Evolutionary conservation across 2,888 invertebrate species (phyloP).

Genomic region (Synergus umbraculus): DNA sequence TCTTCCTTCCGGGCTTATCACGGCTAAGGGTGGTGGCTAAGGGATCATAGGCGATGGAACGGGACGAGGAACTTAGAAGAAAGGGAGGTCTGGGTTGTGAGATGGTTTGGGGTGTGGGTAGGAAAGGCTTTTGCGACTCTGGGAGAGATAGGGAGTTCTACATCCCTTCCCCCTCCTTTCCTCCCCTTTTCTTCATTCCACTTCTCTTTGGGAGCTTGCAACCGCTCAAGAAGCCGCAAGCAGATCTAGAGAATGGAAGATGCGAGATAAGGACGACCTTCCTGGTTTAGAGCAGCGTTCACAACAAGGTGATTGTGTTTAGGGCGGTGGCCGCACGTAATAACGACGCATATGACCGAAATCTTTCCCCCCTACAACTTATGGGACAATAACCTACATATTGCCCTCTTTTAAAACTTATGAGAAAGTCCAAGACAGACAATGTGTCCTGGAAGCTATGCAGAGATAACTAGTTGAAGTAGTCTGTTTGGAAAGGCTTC

Average conservation of each 20-base stretch:
- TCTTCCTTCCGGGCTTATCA: constrained; percentile 63
- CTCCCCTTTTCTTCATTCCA: constrained; percentile 39
- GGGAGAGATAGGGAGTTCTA: constrained; percentile 26
- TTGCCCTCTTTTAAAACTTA: constrained; percentile 35
- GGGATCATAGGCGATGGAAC: constrained; percentile 32
- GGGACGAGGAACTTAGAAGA: constrained; percentile 47
- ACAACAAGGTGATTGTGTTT: constrained; percentile 46
- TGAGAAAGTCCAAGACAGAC: constrained; percentile 27
- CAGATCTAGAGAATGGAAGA: constrained; percentile 60
- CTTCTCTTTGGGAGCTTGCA: constrained; percentile 43
- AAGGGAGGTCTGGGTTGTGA: constrained; percentile 43
- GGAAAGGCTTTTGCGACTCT: constrained; percentile 48
- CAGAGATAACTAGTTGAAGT: constrained; percentile 11
- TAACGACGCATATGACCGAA: constrained; percentile 47
- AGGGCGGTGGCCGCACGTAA: constrained; percentile 45
- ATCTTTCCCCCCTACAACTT: neutral
- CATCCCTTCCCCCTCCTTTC: constrained; percentile 7
- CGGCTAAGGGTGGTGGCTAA: constrained; percentile 37
- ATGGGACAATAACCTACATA: constrained; percentile 15
- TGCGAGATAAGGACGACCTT: constrained; percentile 56
- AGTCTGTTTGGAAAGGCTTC: constrained; percentile 1
- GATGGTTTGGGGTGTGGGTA: constrained; percentile 25
- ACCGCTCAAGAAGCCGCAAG: constrained; percentile 45
- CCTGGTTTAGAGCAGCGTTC: constrained; percentile 41
- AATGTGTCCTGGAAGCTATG: constrained; percentile 30